A percentile compares a stretch with the other conserved stretches of the same genome.
phyloP scores from a whole-genome alignment of 2,797 vertebrate genomes.

The Phyllotis vaccarum region DNA sequence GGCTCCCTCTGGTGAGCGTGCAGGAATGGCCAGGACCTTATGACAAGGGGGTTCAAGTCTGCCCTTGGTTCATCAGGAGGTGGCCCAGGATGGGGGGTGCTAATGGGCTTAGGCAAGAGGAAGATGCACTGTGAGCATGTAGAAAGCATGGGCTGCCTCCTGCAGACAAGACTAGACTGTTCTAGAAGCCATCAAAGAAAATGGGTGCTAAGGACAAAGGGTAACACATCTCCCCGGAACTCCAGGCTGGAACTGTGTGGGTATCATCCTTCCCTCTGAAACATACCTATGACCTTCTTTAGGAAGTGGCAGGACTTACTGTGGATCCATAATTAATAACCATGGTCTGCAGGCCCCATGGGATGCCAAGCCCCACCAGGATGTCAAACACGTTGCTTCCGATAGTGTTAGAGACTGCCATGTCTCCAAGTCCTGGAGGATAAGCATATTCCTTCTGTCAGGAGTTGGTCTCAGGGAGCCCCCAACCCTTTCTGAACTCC shows the following conservation, averaged over 20 bases:
- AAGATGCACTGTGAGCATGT: fast-evolving
- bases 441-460: not conserved
- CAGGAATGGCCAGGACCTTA: not conserved
- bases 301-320: conserved; percentile 85
- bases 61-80: not conserved
- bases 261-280: fast-evolving
- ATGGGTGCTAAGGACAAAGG: not conserved
- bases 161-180: not conserved
- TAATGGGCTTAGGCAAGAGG: fast-evolving
- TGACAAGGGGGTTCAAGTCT: not conserved
- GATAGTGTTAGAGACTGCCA: conserved; percentile 98
- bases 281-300: fast-evolving
- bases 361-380: conserved; percentile 96
- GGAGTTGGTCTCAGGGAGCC: not conserved
- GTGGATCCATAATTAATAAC: conserved; percentile 93
- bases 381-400: conserved; percentile 99
- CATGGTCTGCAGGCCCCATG: conserved; percentile 98
- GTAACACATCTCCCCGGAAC: fast-evolving
- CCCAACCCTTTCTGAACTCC: not conserved
- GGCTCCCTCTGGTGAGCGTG: fast-evolving
- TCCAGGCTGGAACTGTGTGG: not conserved
- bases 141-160: not conserved
- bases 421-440: conserved; percentile 94
- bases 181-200: not conserved
- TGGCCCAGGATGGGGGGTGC: not conserved